Conservation (phyloP, 2,797 vertebrate species). For the Hippocampus kuda region DNA sequence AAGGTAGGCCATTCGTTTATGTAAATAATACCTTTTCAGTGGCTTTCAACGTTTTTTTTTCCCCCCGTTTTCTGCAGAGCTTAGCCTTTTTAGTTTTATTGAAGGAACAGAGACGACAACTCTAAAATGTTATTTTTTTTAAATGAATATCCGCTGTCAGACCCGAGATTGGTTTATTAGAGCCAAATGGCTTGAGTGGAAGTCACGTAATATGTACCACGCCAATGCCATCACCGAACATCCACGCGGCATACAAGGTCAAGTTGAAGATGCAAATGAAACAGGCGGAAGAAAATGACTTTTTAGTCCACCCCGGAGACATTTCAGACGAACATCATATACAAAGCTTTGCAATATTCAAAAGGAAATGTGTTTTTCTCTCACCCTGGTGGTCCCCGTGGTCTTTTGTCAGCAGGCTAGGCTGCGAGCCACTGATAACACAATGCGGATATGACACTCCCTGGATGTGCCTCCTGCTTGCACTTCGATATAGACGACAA, state of each 20-base stretch:
- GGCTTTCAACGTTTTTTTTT: neutral
- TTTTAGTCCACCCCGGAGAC: constrained; percentile 1
- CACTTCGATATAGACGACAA: constrained; percentile 54
- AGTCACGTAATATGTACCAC: neutral
- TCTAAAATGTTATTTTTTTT: neutral
- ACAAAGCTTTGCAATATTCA: neutral
- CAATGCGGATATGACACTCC: constrained; percentile 50
- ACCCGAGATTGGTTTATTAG: neutral
- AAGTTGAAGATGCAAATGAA: neutral
- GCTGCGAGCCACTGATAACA: constrained; percentile 60
- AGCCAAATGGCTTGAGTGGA: neutral
- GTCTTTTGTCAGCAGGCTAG: constrained; percentile 47
- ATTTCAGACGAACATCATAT: neutral
- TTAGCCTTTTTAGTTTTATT: neutral
- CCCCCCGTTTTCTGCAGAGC: neutral
- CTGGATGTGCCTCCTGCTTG: constrained; percentile 51
- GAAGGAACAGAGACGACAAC: neutral
- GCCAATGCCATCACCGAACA: neutral
- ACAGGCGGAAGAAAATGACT: neutral
- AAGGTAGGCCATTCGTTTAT: too few species aligned
- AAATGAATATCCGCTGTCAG: neutral
- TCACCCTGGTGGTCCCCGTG: constrained; percentile 40
- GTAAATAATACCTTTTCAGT: neutral
- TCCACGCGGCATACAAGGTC: neutral
- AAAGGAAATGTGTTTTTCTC: constrained; percentile 19